phyloP scores from a whole-genome alignment of 2,888 invertebrate species.

The Furcula furcula region DNA sequence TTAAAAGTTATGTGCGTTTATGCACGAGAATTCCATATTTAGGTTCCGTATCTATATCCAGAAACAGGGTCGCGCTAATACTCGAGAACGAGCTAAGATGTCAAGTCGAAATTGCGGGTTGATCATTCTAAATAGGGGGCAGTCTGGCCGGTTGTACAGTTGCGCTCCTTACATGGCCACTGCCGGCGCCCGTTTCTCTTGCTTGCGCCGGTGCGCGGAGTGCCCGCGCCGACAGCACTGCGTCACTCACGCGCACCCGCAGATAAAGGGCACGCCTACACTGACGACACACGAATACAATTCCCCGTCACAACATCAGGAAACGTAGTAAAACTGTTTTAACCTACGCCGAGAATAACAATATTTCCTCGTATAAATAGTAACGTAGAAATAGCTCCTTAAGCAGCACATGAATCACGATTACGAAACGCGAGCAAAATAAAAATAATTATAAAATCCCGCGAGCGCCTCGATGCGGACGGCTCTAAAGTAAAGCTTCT shows the following conservation, averaged over 20 bases:
- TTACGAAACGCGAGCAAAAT: conserved; percentile 43
- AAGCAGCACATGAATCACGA: conserved; percentile 48
- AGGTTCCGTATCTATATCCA: conserved; percentile 12
- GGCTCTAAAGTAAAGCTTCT: conserved; percentile 59
- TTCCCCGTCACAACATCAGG: conserved; percentile 17
- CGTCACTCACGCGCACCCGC: conserved; percentile 15
- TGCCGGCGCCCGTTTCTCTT: conserved; percentile 64
- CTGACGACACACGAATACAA: conserved; percentile 21
- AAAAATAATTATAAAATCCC: conserved; percentile 52
- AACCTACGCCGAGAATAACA: conserved; percentile 26
- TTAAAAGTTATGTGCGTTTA: neutral
- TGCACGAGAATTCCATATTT: neutral
- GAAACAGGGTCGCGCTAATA: conserved; percentile 11
- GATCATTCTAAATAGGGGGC: conserved; percentile 66
- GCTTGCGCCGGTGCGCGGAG: conserved; percentile 30
- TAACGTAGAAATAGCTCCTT: conserved; percentile 56
- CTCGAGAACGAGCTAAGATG: conserved; percentile 39
- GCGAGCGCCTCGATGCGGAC: conserved; percentile 42
- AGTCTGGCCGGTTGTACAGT: conserved; percentile 73
- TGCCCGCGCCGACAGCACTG: conserved; percentile 17
- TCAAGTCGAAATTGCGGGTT: conserved; percentile 58
- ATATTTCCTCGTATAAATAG: conserved; percentile 32
- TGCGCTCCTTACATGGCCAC: conserved; percentile 72
- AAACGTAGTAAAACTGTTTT: conserved; percentile 27
- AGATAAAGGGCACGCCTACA: conserved; percentile 29